Evolutionary conservation across 2,888 invertebrate genomes (phyloP).

Genomic region (Hartigia nigra): DNA sequence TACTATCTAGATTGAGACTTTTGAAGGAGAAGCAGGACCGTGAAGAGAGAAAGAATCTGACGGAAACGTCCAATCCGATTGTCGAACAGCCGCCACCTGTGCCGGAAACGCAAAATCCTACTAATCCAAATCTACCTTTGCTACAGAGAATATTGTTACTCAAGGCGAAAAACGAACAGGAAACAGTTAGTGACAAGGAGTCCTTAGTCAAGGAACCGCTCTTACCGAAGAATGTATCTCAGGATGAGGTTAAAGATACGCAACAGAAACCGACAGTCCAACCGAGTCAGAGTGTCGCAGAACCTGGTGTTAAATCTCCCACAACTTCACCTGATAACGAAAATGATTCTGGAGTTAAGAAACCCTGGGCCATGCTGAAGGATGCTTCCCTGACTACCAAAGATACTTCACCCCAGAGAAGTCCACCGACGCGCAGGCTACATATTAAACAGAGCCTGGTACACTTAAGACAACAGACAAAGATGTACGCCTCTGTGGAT

Average conservation of each 20-base stretch:
- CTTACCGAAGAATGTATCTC: slow-evolving; percentile 37
- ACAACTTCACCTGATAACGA: slow-evolving; percentile 34
- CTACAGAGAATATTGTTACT: slow-evolving; percentile 79
- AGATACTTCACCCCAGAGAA: slow-evolving; percentile 44
- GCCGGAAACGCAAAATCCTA: slow-evolving; percentile 34
- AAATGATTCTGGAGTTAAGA: slow-evolving; percentile 67
- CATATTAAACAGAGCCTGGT: slow-evolving; percentile 52
- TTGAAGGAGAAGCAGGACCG: slow-evolving; percentile 86
- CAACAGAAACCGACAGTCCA: slow-evolving; percentile 31
- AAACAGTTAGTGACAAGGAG: slow-evolving; percentile 54
- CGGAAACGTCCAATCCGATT: slow-evolving; percentile 45
- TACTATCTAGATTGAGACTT: slow-evolving; percentile 80
- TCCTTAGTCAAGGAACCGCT: slow-evolving; percentile 51
- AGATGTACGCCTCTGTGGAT: slow-evolving; percentile 85
- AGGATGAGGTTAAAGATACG: slow-evolving; percentile 25
- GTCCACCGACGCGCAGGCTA: slow-evolving; percentile 41
- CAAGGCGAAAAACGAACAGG: slow-evolving; percentile 80
- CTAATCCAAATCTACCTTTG: slow-evolving; percentile 70
- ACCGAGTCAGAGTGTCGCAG: slow-evolving; percentile 3
- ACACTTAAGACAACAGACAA: slow-evolving; percentile 64
- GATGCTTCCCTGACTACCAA: slow-evolving; percentile 69
- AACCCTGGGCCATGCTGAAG: slow-evolving; percentile 83
- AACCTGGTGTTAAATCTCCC: slow-evolving; percentile 17
- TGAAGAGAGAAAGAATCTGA: slow-evolving; percentile 59
- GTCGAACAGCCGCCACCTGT: slow-evolving; percentile 36